Evolutionary conservation across 2,888 invertebrate species (phyloP), one percentile per base, ranked within the genome.

Genomic region (Proisotoma minuta): DNA sequence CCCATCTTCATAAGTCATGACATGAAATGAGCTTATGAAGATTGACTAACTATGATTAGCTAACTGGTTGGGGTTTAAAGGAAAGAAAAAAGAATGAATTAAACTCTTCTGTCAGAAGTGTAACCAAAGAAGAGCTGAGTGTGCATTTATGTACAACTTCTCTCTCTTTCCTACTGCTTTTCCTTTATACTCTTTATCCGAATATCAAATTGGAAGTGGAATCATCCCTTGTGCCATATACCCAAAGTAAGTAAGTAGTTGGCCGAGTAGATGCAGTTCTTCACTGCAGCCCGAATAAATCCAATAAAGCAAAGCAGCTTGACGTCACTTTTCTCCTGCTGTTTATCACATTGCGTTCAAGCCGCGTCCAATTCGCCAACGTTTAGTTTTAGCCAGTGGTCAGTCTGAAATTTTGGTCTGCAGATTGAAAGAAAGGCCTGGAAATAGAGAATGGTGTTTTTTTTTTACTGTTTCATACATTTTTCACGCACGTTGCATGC

Each of bases 231-330:
- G n/a, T n/a, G n/a, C n/a, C n/a, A n/a, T n/a, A n/a, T n/a, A n/a
- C n/a, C n/a, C n/a, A n/a, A n/a, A n/a, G n/a, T n/a, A n/a, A n/a
- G n/a, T 52, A 10, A 18, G 43, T 43, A 49, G 23, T 10, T 5
- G 20, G 5, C 5, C 5, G 47, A 49, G 5, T 49, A 24, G 49
- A 52, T 52, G 52, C 52, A 52, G 52, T 28, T n/a, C n/a, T 26
- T 26, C 43, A 43, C 5, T 52, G 52, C n/a, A 52, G 40, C 43
- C 43, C 43, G 10, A 43, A n/a, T 47, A 56, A 56, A 56, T 56
- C 47, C 56, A 56, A 56, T 56, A 56, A 56, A 47, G n/a, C n/a
- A n/a, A n/a, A n/a, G n/a, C n/a, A n/a, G n/a, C n/a, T 56, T 56
- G 56, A 56, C 56, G 56, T 56, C 56, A 56, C 39, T 56, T 56